A percentile compares a stretch with the other conserved stretches of the same genome.
These are phyloP conservation scores for Asteroscopus sphinx DNA, from an alignment of 2,888 invertebrate genomes.

Conservation along the genomic window DNA sequence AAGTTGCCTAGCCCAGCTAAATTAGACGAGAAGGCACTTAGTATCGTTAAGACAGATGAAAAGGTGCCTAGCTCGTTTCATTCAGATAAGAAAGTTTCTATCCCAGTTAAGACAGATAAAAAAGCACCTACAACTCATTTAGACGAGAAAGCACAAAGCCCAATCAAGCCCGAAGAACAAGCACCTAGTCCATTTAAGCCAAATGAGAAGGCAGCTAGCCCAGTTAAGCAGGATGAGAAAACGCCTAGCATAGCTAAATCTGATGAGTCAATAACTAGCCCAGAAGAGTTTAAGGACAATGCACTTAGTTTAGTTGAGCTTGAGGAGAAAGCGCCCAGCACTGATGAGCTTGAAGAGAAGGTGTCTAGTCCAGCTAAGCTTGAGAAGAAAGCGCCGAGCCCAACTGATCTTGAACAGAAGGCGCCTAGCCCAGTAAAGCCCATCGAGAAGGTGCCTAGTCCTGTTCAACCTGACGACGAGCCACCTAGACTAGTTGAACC, in stretches of 20 bases:
- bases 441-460: constrained; percentile 38
- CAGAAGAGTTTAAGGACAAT: constrained; percentile 11
- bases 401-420: constrained; percentile 13
- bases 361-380: constrained; percentile 25
- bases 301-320: constrained; percentile 18
- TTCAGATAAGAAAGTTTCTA: constrained; percentile 7
- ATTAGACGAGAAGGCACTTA: constrained; percentile 14
- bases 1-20: constrained; percentile 28
- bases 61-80: constrained; percentile 11
- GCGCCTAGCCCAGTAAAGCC: constrained; percentile 9
- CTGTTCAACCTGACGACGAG: constrained; percentile 27
- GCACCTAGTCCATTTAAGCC: constrained; percentile 12
- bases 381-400: constrained; percentile 21
- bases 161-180: constrained; percentile 3
- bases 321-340: constrained; percentile 18
- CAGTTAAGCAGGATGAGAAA: constrained; percentile 9
- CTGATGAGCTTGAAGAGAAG: constrained; percentile 27
- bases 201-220: constrained; percentile 14
- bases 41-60: constrained; percentile 1
- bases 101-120: background rate
- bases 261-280: constrained; percentile 32
- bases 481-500: constrained; percentile 24
- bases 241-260: constrained; percentile 23
- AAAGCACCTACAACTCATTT: constrained; percentile 17
- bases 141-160: constrained; percentile 7